Conservation (phyloP, 1,140 invertebrate species). For the Drosophila ironensis region DNA sequence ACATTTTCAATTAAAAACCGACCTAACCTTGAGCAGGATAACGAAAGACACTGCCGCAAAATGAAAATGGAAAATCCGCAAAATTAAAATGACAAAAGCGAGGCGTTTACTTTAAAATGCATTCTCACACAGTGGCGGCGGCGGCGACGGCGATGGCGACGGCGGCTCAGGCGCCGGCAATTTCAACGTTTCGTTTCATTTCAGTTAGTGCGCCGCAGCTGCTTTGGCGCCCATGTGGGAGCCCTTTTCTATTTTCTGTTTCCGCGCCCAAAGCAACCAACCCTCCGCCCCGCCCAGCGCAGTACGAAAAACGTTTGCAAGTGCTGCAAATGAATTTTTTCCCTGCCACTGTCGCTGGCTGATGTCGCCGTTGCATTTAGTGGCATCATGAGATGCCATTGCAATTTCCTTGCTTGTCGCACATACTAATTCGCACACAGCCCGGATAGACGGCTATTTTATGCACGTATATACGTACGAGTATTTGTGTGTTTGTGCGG, state of each 20-base stretch:
- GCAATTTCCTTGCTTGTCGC: constrained; percentile 80
- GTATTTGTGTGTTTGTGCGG: too few species aligned
- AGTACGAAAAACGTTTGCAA: constrained; percentile 64
- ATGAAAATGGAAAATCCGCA: constrained; percentile 70
- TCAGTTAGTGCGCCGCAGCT: constrained; percentile 67
- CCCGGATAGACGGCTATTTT: constrained; percentile 26
- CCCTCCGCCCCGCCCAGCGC: constrained; percentile 8
- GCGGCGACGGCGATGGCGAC: neutral
- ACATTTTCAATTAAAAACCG: constrained; percentile 77
- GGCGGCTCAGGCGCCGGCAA: constrained; percentile 28
- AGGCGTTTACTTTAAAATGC: constrained; percentile 76
- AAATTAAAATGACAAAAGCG: constrained; percentile 80
- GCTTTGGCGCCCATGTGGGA: constrained; percentile 24
- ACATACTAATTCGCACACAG: constrained; percentile 76
- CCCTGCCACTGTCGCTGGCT: constrained; percentile 31
- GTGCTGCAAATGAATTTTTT: constrained; percentile 77
- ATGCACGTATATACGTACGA: too few species aligned
- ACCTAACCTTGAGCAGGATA: constrained; percentile 56
- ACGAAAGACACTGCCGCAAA: constrained; percentile 28
- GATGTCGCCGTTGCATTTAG: constrained; percentile 61
- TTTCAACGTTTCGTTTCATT: constrained; percentile 73
- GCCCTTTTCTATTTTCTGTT: constrained; percentile 11
- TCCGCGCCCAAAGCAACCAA: neutral
- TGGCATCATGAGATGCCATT: constrained; percentile 81
- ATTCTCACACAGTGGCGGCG: constrained; percentile 39